phyloP scores from a whole-genome alignment of 2,113 vertebrate genomes.

The Ammospiza nelsoni region DNA sequence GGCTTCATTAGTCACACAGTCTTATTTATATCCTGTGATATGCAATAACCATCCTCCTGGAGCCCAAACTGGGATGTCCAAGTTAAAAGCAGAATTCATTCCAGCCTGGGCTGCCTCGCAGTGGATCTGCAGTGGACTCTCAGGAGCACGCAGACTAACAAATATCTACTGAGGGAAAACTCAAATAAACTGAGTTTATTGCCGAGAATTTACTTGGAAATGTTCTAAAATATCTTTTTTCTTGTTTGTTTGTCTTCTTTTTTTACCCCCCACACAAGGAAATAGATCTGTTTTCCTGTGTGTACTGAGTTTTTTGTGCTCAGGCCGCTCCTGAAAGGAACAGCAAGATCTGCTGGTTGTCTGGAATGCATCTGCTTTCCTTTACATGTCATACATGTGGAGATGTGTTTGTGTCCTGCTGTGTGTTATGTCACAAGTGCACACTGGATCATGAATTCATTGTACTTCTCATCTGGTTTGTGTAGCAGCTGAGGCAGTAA shows the following conservation, averaged over 20 bases:
- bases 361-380: neutral
- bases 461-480: neutral
- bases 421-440: neutral
- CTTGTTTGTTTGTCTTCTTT: too few relatives aligned
- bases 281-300: neutral
- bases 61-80: neutral
- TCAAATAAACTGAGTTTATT: neutral
- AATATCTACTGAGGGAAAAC: neutral
- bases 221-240: neutral
- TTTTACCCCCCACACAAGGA: fast-evolving
- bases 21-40: constrained; percentile 10
- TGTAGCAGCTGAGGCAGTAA: neutral
- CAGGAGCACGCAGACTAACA: neutral
- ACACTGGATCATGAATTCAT: neutral
- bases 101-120: neutral
- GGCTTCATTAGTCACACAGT: constrained; percentile 12
- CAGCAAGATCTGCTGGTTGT: neutral
- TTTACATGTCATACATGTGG: neutral
- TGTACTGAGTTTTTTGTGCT: neutral
- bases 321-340: neutral
- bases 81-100: neutral
- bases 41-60: neutral
- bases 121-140: neutral
- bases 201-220: neutral
- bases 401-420: neutral